A percentile compares a stretch with the other conserved stretches of the same genome.
Evolutionary conservation across 2,888 invertebrate species (phyloP).

Genomic region (Pristionchus mayeri): DNA sequence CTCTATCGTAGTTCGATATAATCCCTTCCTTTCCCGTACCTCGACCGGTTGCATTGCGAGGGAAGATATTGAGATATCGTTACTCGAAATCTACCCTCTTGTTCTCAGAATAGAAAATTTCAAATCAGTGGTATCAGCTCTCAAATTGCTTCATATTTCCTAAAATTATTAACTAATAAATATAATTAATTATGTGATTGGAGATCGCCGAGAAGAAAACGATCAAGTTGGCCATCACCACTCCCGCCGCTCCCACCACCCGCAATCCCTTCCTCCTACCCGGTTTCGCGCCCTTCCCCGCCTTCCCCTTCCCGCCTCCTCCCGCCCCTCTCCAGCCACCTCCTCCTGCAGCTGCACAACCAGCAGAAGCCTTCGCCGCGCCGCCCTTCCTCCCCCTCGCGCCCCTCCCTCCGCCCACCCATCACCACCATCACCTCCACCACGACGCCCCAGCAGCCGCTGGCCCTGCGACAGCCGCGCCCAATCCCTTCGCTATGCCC

Average conservation of each 20-base stretch:
- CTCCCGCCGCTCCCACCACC: background rate
- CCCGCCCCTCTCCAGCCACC: conserved; percentile 18
- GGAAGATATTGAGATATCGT: too few species aligned
- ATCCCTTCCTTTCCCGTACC: too few species aligned
- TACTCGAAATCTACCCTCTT: too few species aligned
- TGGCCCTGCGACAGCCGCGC: background rate
- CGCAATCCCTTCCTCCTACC: conserved; percentile 30
- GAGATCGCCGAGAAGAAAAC: conserved; percentile 35
- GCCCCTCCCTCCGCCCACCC: background rate
- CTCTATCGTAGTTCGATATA: too few species aligned
- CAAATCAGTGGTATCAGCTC: too few species aligned
- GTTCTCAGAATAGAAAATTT: too few species aligned
- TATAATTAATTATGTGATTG: too few species aligned
- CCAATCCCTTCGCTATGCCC: conserved; percentile 50
- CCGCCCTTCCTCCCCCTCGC: background rate
- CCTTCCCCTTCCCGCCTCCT: conserved; percentile 19
- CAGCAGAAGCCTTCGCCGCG: conserved; percentile 40
- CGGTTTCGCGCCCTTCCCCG: conserved; percentile 30
- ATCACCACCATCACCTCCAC: conserved; percentile 8
- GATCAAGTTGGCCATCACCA: conserved; percentile 46
- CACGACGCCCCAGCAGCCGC: background rate
- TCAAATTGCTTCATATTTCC: too few species aligned
- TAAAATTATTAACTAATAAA: too few species aligned
- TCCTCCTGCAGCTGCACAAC: background rate
- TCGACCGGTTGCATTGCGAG: too few species aligned